These are phyloP conservation scores for Xestoiulus laeticollis DNA, from an alignment of 2,888 invertebrate genomes.

Conservation along the genomic window DNA sequence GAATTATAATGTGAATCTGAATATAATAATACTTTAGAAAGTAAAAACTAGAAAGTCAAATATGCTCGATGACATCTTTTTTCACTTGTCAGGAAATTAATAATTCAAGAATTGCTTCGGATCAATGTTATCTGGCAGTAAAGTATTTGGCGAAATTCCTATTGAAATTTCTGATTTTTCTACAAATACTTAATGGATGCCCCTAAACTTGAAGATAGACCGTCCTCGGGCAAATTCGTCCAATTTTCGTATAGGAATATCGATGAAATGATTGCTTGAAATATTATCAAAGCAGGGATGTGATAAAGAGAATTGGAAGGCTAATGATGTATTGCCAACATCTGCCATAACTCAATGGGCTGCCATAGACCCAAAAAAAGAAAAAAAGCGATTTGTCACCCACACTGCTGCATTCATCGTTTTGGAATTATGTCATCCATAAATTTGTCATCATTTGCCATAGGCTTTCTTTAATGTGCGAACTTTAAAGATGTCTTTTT, in stretches of 20 bases:
- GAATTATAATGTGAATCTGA: too few species aligned
- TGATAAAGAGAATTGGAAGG: constrained; percentile 40
- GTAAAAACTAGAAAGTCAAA: too few species aligned
- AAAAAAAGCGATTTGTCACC: constrained; percentile 35
- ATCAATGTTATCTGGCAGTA: too few species aligned
- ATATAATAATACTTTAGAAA: too few species aligned
- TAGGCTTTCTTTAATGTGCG: neutral
- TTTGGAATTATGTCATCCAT: constrained; percentile 39
- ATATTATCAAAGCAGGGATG: constrained; percentile 38
- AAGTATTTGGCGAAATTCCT: too few species aligned
- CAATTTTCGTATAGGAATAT: neutral
- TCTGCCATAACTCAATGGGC: constrained; percentile 35
- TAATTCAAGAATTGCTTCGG: too few species aligned
- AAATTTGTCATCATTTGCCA: constrained; percentile 35
- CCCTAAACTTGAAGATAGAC: neutral
- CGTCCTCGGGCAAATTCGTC: neutral
- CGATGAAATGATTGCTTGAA: constrained; percentile 38
- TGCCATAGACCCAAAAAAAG: neutral
- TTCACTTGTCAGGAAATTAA: too few species aligned
- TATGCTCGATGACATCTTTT: too few species aligned
- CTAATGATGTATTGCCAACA: constrained; percentile 43
- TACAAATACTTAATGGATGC: neutral
- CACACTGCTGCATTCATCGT: constrained; percentile 35
- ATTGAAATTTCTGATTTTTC: too few species aligned
- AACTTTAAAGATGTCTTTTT: neutral